phyloP scores from a whole-genome alignment of 2,113 vertebrate genomes.

The Taxidea taxus region DNA sequence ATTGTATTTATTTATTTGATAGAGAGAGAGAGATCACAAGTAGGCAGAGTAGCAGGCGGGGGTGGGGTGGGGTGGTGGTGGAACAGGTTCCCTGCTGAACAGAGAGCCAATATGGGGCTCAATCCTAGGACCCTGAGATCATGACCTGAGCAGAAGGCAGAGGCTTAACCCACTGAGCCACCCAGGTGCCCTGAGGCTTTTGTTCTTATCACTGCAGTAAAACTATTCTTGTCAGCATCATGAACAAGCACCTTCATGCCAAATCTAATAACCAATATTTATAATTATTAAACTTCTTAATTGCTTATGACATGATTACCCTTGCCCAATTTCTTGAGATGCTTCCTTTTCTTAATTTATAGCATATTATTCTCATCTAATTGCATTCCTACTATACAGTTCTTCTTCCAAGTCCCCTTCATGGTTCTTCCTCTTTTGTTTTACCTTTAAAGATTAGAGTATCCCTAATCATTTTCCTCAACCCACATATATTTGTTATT shows the following conservation, averaged over 20 bases:
- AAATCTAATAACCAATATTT: not conserved
- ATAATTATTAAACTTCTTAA: not conserved
- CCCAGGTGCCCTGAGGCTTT: not conserved
- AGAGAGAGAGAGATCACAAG: no score
- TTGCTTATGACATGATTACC: not conserved
- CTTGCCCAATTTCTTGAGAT: not conserved
- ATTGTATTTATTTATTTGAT: no score
- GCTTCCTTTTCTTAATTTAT: not conserved
- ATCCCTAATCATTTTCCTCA: not conserved
- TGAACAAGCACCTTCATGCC: not conserved
- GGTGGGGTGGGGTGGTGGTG: no score
- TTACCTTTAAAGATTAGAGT: not conserved
- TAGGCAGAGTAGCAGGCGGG: no score
- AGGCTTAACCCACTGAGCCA: no score
- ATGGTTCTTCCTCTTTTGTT: not conserved
- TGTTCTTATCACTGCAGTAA: not conserved
- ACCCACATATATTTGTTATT: not conserved
- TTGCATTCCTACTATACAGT: not conserved
- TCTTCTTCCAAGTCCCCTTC: not conserved
- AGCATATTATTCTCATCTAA: not conserved
- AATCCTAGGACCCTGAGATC: no score
- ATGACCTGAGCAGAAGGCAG: no score
- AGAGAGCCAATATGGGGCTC: no score
- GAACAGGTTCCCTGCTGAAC: no score
- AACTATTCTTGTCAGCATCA: not conserved